Base-by-base conservation (phyloP, 2,113 vertebrate genomes). In the Chaetorhynchus papuensis region DNA sequence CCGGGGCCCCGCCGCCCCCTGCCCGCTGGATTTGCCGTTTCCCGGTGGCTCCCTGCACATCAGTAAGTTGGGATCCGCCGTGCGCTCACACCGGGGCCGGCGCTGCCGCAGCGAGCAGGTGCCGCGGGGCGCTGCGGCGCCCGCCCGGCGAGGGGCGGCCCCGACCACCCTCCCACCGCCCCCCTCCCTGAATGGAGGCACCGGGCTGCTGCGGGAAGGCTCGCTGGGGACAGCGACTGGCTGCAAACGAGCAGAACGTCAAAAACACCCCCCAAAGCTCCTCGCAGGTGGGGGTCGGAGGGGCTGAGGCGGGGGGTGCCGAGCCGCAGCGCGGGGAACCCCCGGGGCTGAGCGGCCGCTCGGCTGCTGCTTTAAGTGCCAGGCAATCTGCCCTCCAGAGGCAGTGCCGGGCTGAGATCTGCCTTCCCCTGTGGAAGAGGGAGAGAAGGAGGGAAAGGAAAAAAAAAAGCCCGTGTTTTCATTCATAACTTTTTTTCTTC, bases 401-500 rank as follows among this genome's bases (percentile, higher is more conserved):
- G 97, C 96, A 94, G 97, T 92, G 85, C 95, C 72, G 95, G 92
- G 94, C 98, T 97, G 97, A 95, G 96, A 93, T 90, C 92, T 93
- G 95, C 95, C 95, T 94, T 93, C 94, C 98, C 96, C 97, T 90
- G 85, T 94, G 56, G 90, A 60, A 91, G 70, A 33, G 76, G 30
- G 76, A n/a, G 80, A 70, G 41, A 95, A 59, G 49, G 41, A 56
- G 39, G 24, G 10, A 24, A 33, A 28, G 13, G 13, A 45, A 45
- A 50, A 10, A 41, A 60, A 44, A 10, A 41, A 60, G 30, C 50
- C 65, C 92, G 97, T 98, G 98, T 98, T 99, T 99, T 99, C 99
- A 99, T 99, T 99, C 99, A 99, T 99, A 99, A 99, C 96, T 99
- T 98, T 98, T 94, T 94, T 94, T 95, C 39, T 41, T 35, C 39